Percentiles rank a stretch among this genome's conserved stretches.
These are phyloP conservation scores for Lateolabrax maculatus DNA, from an alignment of 2,797 vertebrate species.

Conservation along the genomic window DNA sequence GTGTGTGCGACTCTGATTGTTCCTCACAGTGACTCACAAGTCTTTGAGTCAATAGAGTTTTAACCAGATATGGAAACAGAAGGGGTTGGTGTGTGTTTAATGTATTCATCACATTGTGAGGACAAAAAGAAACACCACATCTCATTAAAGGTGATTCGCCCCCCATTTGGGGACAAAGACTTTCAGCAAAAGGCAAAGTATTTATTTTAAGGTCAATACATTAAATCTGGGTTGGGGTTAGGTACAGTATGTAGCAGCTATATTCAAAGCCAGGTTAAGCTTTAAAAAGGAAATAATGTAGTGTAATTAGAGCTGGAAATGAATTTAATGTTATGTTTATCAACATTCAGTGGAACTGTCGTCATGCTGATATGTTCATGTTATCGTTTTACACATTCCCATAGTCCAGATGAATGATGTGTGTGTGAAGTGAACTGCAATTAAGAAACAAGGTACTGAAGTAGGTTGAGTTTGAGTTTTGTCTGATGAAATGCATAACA, in stretches of 20 bases:
- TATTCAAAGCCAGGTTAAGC: neutral
- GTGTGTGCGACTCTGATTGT: neutral
- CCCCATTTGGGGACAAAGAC: neutral
- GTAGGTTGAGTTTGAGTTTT: too few relatives aligned
- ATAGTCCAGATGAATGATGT: too few relatives aligned
- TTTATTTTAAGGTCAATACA: neutral
- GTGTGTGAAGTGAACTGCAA: too few relatives aligned
- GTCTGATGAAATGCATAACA: too few relatives aligned
- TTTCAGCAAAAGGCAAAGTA: neutral
- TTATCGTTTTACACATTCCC: neutral
- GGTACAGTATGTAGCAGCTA: neutral
- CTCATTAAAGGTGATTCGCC: neutral
- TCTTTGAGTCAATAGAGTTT: neutral
- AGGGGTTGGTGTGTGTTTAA: neutral
- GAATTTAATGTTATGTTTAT: neutral
- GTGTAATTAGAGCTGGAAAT: too few relatives aligned
- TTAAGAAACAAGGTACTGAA: too few relatives aligned
- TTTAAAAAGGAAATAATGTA: too few relatives aligned
- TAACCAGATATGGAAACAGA: neutral
- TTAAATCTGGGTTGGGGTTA: neutral
- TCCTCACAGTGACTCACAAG: neutral
- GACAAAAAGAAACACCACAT: neutral
- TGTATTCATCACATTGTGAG: neutral
- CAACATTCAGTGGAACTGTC: neutral
- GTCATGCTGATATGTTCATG: neutral